phyloP scores from a whole-genome alignment of 2,888 invertebrate species.

The Amiota mariae region DNA sequence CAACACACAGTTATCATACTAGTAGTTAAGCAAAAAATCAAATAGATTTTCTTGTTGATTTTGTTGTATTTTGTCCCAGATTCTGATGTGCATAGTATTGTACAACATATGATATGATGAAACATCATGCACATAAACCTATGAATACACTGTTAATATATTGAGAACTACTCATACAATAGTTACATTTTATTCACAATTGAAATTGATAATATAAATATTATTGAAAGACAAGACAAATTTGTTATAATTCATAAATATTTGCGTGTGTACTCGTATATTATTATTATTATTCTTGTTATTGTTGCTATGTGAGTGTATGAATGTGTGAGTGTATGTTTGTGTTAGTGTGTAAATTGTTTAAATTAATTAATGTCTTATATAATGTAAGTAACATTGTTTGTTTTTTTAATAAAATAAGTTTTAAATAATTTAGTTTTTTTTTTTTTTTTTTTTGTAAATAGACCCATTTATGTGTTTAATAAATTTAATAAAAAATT shows the following conservation, averaged over 20 bases:
- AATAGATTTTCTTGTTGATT: too few species aligned
- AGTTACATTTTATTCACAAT: constrained; percentile 64
- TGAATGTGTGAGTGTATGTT: constrained; percentile 41
- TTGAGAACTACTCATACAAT: constrained; percentile 52
- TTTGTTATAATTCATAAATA: constrained; percentile 40
- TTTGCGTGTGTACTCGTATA: constrained; percentile 39
- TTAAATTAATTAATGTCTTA: constrained; percentile 23
- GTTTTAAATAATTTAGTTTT: constrained; percentile 29
- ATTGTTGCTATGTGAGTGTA: constrained; percentile 45
- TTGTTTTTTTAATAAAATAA: constrained; percentile 17
- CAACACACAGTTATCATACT: too few species aligned
- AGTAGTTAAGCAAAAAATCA: too few species aligned
- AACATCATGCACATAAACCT: too few species aligned
- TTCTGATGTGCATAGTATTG: too few species aligned
- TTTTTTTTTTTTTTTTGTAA: constrained; percentile 38
- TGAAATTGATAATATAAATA: constrained; percentile 36
- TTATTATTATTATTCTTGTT: constrained; percentile 51
- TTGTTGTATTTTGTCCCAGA: too few species aligned
- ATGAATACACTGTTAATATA: constrained; percentile 6
- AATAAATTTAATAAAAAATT: constrained; percentile 32
- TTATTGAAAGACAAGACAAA: constrained; percentile 48
- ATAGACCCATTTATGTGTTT: constrained; percentile 45
- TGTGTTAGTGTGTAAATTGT: constrained; percentile 4
- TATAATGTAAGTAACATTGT: constrained; percentile 42
- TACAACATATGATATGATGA: too few species aligned